These are phyloP conservation scores for Azorinus chamasolen DNA, from an alignment of 2,888 invertebrate species.

Conservation along the genomic window DNA sequence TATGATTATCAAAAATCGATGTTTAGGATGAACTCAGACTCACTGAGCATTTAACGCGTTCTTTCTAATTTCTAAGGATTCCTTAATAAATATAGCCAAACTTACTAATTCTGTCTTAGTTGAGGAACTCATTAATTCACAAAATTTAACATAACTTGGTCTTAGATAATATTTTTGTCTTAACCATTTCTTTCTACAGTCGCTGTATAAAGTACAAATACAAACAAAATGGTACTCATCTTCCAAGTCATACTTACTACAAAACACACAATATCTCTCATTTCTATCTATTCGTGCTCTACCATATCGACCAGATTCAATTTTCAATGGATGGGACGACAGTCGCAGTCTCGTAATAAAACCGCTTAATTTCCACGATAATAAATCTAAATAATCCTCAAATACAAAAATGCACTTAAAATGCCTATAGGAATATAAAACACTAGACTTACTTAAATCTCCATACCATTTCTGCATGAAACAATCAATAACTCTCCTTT, in stretches of 20 bases:
- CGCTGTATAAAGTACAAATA: background rate
- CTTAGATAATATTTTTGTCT: too few relatives aligned
- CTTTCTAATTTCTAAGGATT: too few relatives aligned
- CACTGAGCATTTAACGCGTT: too few relatives aligned
- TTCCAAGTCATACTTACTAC: slow-evolving; percentile 21
- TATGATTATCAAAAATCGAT: too few relatives aligned
- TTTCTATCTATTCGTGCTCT: slow-evolving; percentile 10
- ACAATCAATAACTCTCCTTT: slow-evolving; percentile 4
- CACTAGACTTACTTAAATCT: background rate
- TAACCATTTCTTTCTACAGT: too few relatives aligned
- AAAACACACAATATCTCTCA: slow-evolving; percentile 13
- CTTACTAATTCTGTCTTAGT: too few relatives aligned
- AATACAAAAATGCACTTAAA: slow-evolving; percentile 5
- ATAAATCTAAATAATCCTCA: slow-evolving; percentile 16
- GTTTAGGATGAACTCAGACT: too few relatives aligned
- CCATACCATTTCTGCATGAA: slow-evolving; percentile 14
- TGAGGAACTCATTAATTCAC: too few relatives aligned
- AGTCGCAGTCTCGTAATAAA: slow-evolving; percentile 6
- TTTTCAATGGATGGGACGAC: slow-evolving; percentile 20
- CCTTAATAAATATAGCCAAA: too few relatives aligned
- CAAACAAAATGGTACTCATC: slow-evolving; percentile 27
- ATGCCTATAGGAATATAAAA: slow-evolving; percentile 13
- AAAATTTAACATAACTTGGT: too few relatives aligned
- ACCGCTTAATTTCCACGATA: background rate
- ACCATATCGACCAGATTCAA: slow-evolving; percentile 27